Conservation (phyloP, 2,888 invertebrate genomes). For the Parelbella ahira region DNA sequence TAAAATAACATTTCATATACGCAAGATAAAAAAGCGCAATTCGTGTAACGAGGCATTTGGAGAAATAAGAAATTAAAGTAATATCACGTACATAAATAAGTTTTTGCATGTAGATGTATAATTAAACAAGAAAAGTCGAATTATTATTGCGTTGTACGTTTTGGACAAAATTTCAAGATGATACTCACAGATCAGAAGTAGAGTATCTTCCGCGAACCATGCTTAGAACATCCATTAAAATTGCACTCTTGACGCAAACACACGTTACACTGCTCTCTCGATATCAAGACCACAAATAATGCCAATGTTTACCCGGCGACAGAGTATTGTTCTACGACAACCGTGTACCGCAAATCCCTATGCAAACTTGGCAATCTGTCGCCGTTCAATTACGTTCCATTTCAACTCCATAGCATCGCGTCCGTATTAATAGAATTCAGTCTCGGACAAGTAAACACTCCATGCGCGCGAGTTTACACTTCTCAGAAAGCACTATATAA, state of each 20-base stretch:
- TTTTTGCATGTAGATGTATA: too few relatives aligned
- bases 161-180: too few relatives aligned
- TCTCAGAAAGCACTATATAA: slow-evolving; percentile 34
- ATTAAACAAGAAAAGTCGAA: too few relatives aligned
- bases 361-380: slow-evolving; percentile 67
- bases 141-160: too few relatives aligned
- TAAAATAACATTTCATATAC: too few relatives aligned
- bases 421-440: slow-evolving; percentile 61
- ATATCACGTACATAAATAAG: too few relatives aligned
- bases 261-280: slow-evolving; percentile 48
- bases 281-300: slow-evolving; percentile 45
- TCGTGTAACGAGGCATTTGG: too few relatives aligned
- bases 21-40: too few relatives aligned
- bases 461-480: slow-evolving; percentile 34
- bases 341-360: slow-evolving; percentile 51
- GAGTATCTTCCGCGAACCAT: slow-evolving; percentile 76
- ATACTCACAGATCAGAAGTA: slow-evolving; percentile 71
- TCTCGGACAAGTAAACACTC: slow-evolving; percentile 36
- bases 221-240: slow-evolving; percentile 40
- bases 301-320: slow-evolving; percentile 51
- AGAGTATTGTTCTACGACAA: slow-evolving; percentile 55
- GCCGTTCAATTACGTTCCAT: slow-evolving; percentile 59
- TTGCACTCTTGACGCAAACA: slow-evolving; percentile 39
- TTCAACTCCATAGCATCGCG: slow-evolving; percentile 52
- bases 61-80: too few relatives aligned